These are phyloP conservation scores for Microcebus tavaratra DNA, from an alignment of 2,113 vertebrate species.

Conservation along the genomic window DNA sequence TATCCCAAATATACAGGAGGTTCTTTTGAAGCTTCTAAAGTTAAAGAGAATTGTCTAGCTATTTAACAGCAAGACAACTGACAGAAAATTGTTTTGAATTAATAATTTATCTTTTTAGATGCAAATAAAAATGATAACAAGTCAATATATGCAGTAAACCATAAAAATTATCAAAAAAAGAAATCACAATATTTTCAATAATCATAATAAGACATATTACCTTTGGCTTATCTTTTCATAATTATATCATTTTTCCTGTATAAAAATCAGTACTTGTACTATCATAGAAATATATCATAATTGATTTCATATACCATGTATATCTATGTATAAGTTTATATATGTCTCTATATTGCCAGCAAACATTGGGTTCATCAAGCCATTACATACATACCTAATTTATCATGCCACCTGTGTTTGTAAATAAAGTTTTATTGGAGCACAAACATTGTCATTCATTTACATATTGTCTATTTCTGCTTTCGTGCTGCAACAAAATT, in stretches of 20 bases:
- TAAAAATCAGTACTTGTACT: background rate
- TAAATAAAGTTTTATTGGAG: constrained; percentile 12
- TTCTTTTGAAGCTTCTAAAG: constrained; percentile 27
- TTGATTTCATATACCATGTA: background rate
- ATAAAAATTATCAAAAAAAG: background rate
- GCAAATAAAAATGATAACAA: background rate
- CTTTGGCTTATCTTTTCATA: background rate
- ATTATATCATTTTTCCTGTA: background rate
- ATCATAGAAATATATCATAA: background rate
- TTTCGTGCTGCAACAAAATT: background rate
- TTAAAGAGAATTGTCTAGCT: background rate
- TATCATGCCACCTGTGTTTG: background rate
- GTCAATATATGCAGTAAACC: background rate
- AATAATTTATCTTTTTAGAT: constrained; percentile 7
- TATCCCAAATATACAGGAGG: background rate
- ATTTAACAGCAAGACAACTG: background rate
- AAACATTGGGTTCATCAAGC: background rate
- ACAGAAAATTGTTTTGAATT: constrained; percentile 25
- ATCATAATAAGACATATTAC: background rate
- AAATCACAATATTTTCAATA: background rate
- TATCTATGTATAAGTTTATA: background rate
- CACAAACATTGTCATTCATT: background rate
- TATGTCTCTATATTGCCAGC: background rate
- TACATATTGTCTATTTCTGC: background rate
- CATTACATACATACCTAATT: background rate